Evolutionary conservation across 2,888 invertebrate genomes (phyloP).

Genomic region (Netelia melanura): DNA sequence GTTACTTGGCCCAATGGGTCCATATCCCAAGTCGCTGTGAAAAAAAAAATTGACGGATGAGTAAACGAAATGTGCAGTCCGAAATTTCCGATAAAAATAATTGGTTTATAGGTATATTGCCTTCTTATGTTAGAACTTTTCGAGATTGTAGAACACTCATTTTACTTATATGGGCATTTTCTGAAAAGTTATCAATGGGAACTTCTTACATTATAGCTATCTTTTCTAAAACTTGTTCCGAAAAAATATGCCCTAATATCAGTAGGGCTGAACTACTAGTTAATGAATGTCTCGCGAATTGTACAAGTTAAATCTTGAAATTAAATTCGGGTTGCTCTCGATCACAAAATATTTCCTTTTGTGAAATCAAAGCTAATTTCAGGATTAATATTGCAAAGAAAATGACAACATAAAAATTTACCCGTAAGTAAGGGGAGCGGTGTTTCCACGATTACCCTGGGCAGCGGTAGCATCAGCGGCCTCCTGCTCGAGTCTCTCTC

Average conservation of each 20-base stretch:
- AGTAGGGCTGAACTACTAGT: no score
- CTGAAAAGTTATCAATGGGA: no score
- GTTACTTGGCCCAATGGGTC: constrained; percentile 63
- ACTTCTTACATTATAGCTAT: no score
- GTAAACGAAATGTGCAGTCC: not conserved
- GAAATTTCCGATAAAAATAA: not conserved
- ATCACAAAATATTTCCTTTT: no score
- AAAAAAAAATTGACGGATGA: not conserved
- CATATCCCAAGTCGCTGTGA: constrained; percentile 72
- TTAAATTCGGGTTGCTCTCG: no score
- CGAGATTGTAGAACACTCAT: no score
- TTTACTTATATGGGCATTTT: no score
- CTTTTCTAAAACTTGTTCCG: no score
- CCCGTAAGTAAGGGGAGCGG: constrained; percentile 72
- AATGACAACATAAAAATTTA: constrained; percentile 42
- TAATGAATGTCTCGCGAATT: no score
- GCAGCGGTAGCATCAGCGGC: constrained; percentile 14
- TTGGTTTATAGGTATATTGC: not conserved
- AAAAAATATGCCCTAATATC: no score
- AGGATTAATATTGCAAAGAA: not conserved
- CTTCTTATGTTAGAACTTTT: no score
- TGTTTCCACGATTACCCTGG: constrained; percentile 1
- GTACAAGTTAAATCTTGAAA: no score
- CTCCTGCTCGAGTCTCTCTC: constrained; percentile 70
- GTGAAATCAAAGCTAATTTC: not conserved